These are phyloP conservation scores for Cryptus armator DNA, from an alignment of 2,888 invertebrate genomes.

Conservation along the genomic window DNA sequence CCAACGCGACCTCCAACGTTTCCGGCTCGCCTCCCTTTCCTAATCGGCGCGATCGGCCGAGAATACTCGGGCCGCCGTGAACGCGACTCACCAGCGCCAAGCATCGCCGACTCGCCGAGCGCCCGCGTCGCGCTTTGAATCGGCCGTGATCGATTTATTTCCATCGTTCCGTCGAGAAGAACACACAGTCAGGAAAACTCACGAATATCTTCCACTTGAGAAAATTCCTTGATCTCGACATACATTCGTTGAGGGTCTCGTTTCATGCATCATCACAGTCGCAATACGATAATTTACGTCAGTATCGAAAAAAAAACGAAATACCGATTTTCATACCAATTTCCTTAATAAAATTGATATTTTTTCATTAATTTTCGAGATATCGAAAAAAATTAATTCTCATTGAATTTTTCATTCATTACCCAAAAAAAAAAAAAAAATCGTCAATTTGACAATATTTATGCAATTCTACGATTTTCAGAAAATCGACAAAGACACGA, in stretches of 20 bases:
- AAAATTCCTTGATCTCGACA: not conserved
- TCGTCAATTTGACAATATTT: no score
- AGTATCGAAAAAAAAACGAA: not conserved
- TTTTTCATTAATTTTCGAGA: not conserved
- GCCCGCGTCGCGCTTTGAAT: conserved; percentile 7
- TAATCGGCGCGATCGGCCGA: conserved; percentile 55
- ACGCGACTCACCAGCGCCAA: conserved; percentile 5
- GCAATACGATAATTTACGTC: not conserved
- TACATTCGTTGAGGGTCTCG: not conserved
- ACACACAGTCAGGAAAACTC: not conserved
- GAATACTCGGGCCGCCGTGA: conserved; percentile 43
- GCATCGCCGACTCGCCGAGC: conserved; percentile 7
- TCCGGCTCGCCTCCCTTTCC: conserved; percentile 75
- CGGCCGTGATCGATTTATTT: conserved; percentile 46
- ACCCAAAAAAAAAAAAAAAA: no score
- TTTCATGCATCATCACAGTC: not conserved
- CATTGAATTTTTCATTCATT: no score
- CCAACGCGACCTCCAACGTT: conserved; percentile 78
- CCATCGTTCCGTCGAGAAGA: conserved; percentile 1
- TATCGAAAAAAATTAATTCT: no score
- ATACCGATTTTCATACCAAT: not conserved
- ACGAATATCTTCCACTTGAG: conserved; percentile 7
- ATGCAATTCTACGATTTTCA: no score
- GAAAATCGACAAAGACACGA: no score
- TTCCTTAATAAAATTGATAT: not conserved